Evolutionary conservation across 1,140 invertebrate genomes (phyloP).

Genomic region (Procambarus virginalis): DNA sequence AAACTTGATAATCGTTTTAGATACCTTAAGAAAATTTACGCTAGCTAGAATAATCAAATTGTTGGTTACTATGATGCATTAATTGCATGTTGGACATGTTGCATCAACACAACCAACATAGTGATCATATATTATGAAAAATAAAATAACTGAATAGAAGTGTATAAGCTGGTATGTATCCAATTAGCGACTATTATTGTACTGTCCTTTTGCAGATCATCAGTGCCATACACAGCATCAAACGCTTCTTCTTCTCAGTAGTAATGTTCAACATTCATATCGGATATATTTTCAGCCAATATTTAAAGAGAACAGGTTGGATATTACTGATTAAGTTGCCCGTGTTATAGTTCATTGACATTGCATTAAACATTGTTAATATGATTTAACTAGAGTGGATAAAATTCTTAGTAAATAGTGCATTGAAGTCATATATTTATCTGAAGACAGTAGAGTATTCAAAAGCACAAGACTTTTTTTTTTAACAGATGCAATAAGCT

Average conservation of each 20-base stretch:
- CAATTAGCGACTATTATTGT: neutral
- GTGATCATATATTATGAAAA: neutral
- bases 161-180: neutral
- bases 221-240: neutral
- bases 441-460: too few relatives aligned
- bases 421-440: too few relatives aligned
- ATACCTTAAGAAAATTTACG: neutral
- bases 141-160: neutral
- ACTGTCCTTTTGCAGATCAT: neutral
- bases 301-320: neutral
- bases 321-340: neutral
- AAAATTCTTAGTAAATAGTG: too few relatives aligned
- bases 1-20: neutral
- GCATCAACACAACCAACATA: neutral
- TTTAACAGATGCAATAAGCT: too few relatives aligned
- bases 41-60: neutral
- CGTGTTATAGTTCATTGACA: neutral
- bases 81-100: neutral
- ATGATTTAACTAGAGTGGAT: too few relatives aligned
- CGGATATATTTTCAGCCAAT: constrained; percentile 15
- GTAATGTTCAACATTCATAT: constrained; percentile 11
- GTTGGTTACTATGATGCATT: neutral
- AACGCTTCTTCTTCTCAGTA: neutral
- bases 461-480: too few relatives aligned
- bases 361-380: neutral